Conservation (phyloP, 2,797 vertebrate genomes). For the Gouania willdenowi region DNA sequence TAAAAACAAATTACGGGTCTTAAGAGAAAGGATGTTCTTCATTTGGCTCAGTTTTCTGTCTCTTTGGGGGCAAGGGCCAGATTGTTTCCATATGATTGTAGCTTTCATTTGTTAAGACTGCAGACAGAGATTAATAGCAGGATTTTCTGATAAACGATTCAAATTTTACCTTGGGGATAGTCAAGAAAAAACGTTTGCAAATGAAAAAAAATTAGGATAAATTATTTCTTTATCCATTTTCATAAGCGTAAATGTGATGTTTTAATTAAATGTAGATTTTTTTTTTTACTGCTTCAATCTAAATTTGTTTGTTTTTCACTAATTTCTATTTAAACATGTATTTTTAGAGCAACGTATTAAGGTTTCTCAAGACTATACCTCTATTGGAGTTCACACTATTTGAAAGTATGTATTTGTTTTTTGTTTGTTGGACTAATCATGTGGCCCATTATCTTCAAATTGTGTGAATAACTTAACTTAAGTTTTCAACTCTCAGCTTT, state of each 20-base stretch:
- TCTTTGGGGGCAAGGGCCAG: slow-evolving; percentile 65
- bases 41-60: slow-evolving; percentile 78
- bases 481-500: slow-evolving; percentile 31
- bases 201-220: slow-evolving; percentile 17
- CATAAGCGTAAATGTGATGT: too few species aligned
- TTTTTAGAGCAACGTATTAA: too few species aligned
- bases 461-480: too few species aligned
- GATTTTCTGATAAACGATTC: slow-evolving; percentile 59
- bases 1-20: slow-evolving; percentile 82
- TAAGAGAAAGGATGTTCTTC: slow-evolving; percentile 81
- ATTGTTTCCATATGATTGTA: slow-evolving; percentile 80
- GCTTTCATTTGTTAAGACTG: slow-evolving; percentile 69
- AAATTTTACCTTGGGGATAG: slow-evolving; percentile 33
- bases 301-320: too few species aligned
- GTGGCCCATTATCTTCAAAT: too few species aligned
- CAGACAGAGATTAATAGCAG: slow-evolving; percentile 71
- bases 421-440: too few species aligned
- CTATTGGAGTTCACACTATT: too few species aligned
- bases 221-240: slow-evolving; percentile 3
- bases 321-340: too few species aligned
- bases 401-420: too few species aligned
- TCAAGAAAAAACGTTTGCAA: slow-evolving; percentile 21
- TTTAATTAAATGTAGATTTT: too few species aligned
- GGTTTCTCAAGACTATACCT: too few species aligned
- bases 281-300: too few species aligned